phyloP scores from a whole-genome alignment of 2,113 vertebrate genomes.

The Morphnarchus princeps region DNA sequence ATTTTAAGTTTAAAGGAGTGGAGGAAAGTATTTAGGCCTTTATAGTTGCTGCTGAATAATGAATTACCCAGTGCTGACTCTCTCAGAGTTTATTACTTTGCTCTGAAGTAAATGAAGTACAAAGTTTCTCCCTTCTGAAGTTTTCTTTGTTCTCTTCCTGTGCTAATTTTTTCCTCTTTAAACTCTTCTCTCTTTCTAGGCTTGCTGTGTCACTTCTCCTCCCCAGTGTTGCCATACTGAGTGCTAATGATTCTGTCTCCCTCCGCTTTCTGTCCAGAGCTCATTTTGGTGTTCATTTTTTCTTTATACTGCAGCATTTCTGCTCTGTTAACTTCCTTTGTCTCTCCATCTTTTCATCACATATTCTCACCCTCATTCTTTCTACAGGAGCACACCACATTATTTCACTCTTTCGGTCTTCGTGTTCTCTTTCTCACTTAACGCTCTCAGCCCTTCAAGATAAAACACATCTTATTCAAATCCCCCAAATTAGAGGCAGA shows the following conservation, averaged over 20 bases:
- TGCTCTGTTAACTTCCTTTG: neutral
- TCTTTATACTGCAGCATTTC: neutral
- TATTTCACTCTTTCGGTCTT: neutral
- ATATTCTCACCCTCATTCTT: neutral
- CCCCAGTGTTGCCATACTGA: neutral
- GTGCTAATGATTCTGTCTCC: neutral
- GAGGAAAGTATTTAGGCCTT: neutral
- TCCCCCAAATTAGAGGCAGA: neutral
- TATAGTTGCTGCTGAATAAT: neutral
- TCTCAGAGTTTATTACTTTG: neutral
- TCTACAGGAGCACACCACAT: neutral
- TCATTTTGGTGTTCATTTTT: neutral
- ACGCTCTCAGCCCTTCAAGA: neutral
- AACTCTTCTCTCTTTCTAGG: neutral
- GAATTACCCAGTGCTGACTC: neutral
- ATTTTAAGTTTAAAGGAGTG: neutral
- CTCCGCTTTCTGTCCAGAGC: neutral
- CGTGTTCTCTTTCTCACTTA: neutral
- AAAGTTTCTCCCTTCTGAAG: neutral
- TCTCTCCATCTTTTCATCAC: neutral
- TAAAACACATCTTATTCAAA: neutral
- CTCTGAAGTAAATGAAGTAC: neutral
- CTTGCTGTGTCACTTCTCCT: neutral
- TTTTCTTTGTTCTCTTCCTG: neutral
- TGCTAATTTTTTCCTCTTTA: neutral